A percentile compares a stretch with the other conserved stretches of the same genome.
These are phyloP conservation scores for Puffinus mauretanicus DNA, from an alignment of 2,113 vertebrate species.

Conservation along the genomic window DNA sequence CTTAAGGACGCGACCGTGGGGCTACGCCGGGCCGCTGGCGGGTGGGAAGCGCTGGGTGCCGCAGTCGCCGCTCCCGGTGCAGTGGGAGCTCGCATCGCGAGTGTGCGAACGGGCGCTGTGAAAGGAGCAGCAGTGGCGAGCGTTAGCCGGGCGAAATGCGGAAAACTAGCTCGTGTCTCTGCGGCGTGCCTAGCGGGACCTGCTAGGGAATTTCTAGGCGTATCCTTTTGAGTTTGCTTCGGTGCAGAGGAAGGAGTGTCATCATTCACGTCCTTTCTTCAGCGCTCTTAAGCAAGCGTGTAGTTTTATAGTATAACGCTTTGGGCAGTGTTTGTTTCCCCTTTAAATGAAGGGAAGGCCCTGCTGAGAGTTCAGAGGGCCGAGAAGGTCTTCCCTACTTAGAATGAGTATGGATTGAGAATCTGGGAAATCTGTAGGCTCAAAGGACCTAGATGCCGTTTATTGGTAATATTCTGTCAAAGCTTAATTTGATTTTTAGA, in stretches of 20 bases:
- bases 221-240: neutral
- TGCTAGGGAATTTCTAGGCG: neutral
- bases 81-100: accelerated
- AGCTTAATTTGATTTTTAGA: neutral
- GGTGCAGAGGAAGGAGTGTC: accelerated
- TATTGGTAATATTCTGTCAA: neutral
- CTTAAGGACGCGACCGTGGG: accelerated
- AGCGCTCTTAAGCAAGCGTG: accelerated
- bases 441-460: accelerated
- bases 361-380: neutral
- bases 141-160: too few species aligned
- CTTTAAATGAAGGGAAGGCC: neutral
- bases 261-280: accelerated
- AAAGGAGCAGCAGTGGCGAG: neutral
- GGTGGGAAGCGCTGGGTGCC: neutral
- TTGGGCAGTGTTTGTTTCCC: accelerated
- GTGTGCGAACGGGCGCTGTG: accelerated
- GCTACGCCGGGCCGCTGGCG: neutral
- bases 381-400: neutral
- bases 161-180: accelerated
- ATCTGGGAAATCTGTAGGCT: neutral
- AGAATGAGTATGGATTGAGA: too few species aligned
- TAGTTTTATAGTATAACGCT: accelerated
- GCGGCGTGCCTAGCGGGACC: neutral
- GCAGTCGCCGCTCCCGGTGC: neutral